Evolutionary conservation across 2,797 vertebrate species (phyloP).

Genomic region (Neosilurus mollespiculum): DNA sequence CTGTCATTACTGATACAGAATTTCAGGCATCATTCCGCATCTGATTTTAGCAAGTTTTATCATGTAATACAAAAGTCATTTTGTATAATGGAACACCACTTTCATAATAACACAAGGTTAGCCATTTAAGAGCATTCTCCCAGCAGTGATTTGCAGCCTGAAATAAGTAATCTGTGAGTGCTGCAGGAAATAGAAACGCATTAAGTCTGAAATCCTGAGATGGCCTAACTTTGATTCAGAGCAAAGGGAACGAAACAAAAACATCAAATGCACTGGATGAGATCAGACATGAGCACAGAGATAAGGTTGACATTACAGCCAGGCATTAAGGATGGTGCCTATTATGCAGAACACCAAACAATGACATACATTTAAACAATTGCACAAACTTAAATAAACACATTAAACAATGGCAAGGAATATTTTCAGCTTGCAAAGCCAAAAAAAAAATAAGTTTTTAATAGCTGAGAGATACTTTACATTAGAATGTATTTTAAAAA

Average conservation of each 20-base stretch:
- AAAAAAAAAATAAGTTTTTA: neutral
- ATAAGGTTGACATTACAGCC: slow-evolving; percentile 7
- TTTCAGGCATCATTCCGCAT: slow-evolving; percentile 44
- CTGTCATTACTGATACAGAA: slow-evolving; percentile 26
- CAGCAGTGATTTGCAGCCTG: slow-evolving; percentile 23
- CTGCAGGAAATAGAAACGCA: slow-evolving; percentile 46
- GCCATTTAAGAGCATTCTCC: slow-evolving; percentile 35
- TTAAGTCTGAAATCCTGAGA: slow-evolving; percentile 31
- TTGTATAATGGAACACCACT: slow-evolving; percentile 46
- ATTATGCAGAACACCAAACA: slow-evolving; percentile 3
- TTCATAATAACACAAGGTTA: slow-evolving; percentile 46
- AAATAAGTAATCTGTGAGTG: slow-evolving; percentile 4
- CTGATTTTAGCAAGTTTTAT: slow-evolving; percentile 46
- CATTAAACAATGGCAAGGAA: neutral
- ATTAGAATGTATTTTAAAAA: neutral
- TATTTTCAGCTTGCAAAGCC: neutral
- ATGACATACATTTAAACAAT: slow-evolving; percentile 11
- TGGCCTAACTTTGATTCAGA: slow-evolving; percentile 11
- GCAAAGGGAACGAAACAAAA: slow-evolving; percentile 30
- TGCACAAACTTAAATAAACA: slow-evolving; percentile 5
- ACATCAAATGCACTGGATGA: slow-evolving; percentile 25
- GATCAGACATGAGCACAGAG: slow-evolving; percentile 15
- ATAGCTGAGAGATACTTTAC: neutral
- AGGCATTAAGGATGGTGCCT: slow-evolving; percentile 12
- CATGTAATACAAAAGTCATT: slow-evolving; percentile 35